Conservation (phyloP, 2,113 vertebrate species). For the Thalassarche chlororhynchos region DNA sequence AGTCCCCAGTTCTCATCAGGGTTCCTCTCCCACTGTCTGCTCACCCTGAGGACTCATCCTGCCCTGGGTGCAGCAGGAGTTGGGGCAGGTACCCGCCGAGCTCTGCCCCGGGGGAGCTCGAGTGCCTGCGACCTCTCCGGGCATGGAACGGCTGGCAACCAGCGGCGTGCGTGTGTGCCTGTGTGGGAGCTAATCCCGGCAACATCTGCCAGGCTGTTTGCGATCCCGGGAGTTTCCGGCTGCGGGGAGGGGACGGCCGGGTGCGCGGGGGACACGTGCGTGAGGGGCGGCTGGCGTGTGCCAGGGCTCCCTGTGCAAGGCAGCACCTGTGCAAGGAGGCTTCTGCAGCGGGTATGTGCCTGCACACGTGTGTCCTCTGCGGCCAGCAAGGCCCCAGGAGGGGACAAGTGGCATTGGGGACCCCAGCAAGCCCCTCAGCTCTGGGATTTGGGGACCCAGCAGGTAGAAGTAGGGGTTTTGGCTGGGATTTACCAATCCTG, state of each 20-base stretch:
- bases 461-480: not conserved
- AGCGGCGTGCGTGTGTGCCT: fast-evolving
- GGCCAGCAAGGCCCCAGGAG: not conserved
- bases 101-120: not conserved
- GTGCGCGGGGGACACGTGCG: not conserved
- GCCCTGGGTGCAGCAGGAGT: not conserved
- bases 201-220: constrained; percentile 41
- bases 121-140: not conserved
- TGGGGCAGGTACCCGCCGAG: not conserved
- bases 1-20: not conserved
- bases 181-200: constrained; percentile 25
- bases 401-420: not conserved
- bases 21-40: not conserved
- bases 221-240: fast-evolving
- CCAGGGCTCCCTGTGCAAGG: not conserved
- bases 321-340: not conserved
- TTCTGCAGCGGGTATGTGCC: not conserved
- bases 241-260: not conserved
- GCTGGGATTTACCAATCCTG: not conserved
- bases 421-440: not conserved
- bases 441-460: not conserved
- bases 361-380: fast-evolving
- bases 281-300: fast-evolving
- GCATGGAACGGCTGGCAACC: not conserved
- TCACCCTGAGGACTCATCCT: not conserved